Percentiles rank a stretch among this genome's conserved stretches.
phyloP scores from a whole-genome alignment of 1,140 invertebrate genomes.

The Phortica variegata region DNA sequence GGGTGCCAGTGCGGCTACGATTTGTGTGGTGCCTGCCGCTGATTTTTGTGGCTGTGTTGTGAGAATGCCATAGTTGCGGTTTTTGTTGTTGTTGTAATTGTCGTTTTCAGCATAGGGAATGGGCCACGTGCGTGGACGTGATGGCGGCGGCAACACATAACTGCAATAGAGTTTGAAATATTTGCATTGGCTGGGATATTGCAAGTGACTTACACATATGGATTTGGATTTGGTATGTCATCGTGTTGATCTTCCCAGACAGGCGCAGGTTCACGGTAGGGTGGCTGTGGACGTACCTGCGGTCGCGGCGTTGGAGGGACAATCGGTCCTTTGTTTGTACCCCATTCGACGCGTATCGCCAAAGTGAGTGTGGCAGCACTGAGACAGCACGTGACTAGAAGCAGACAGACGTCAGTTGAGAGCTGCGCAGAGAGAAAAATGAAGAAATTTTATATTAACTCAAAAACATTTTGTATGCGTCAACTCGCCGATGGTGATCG shows the following conservation, averaged over 20 bases:
- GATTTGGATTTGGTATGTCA: slow-evolving; percentile 63
- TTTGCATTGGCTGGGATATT: not conserved
- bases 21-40: slow-evolving; percentile 11
- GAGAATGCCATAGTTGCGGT: slow-evolving; percentile 25
- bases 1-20: slow-evolving; percentile 33
- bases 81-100: slow-evolving; percentile 36
- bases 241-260: slow-evolving; percentile 62
- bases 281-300: slow-evolving; percentile 56
- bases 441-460: no score
- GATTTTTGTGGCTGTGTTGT: slow-evolving; percentile 15
- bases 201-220: slow-evolving; percentile 63
- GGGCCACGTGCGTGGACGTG: slow-evolving; percentile 44
- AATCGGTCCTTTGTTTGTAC: slow-evolving; percentile 63
- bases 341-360: slow-evolving; percentile 56
- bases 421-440: slow-evolving; percentile 15
- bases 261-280: slow-evolving; percentile 60
- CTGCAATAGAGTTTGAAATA: slow-evolving; percentile 18
- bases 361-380: slow-evolving; percentile 18
- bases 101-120: slow-evolving; percentile 33
- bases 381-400: slow-evolving; percentile 49
- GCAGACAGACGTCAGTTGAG: slow-evolving; percentile 35
- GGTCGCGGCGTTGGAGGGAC: slow-evolving; percentile 59
- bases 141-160: slow-evolving; percentile 52
- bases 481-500: no score
- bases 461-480: no score